Evolutionary conservation across 2,113 vertebrate genomes (phyloP).

Genomic region (Gallinago jamesoni): DNA sequence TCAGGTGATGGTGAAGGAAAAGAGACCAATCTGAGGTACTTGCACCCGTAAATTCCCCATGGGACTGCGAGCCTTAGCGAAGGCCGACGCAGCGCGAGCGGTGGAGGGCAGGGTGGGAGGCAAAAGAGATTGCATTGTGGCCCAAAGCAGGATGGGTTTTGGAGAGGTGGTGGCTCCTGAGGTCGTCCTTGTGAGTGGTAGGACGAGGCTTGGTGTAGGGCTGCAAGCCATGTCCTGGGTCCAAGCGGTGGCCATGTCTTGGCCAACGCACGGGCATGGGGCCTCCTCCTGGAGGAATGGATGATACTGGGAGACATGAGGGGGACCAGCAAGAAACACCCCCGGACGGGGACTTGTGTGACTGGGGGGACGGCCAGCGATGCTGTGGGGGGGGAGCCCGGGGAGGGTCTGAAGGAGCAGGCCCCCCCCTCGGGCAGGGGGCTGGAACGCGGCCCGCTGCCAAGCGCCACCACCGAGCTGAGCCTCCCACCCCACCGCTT

Average conservation of each 20-base stretch:
- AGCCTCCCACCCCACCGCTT: constrained; percentile 2
- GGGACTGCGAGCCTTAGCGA: neutral
- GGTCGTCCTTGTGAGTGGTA: neutral
- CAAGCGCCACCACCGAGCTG: neutral
- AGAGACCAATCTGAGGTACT: neutral
- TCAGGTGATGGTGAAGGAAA: neutral
- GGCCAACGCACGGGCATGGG: rapidly evolving
- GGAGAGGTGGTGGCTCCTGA: neutral
- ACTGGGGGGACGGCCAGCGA: neutral
- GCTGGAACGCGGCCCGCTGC: neutral
- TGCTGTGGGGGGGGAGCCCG: neutral
- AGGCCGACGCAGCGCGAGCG: rapidly evolving
- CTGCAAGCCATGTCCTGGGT: rapidly evolving
- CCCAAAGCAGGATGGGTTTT: neutral
- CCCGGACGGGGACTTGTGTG: neutral
- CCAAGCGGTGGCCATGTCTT: rapidly evolving
- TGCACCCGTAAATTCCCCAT: neutral
- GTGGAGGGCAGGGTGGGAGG: neutral
- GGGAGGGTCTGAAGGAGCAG: neutral
- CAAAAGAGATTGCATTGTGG: neutral
- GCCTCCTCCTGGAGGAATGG: neutral
- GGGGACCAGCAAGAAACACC: neutral
- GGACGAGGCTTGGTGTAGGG: neutral
- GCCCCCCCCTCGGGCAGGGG: neutral
- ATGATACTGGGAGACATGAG: neutral